Evolutionary conservation across 2,797 vertebrate species (phyloP), one percentile per base, ranked within the genome.

Genomic region (Alectoris magna): DNA sequence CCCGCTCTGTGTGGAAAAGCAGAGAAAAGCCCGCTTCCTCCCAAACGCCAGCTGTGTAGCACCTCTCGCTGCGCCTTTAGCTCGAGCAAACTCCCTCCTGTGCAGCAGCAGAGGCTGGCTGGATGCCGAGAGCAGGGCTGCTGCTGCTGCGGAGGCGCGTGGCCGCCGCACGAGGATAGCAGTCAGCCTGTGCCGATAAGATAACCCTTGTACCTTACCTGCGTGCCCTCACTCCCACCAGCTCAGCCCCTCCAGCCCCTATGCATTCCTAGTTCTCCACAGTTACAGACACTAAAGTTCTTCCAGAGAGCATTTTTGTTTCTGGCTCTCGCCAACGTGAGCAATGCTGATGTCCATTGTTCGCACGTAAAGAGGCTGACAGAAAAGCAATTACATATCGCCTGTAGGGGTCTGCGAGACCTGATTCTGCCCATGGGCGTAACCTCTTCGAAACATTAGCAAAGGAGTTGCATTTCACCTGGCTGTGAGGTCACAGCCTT

Each of bases 71-170:
- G 8, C 4, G 24, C 13, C 5, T 12, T 36, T 6, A 26, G 27
- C 36, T 51, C 23, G 39, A 11, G 34, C 5, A 4, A 8, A 19
- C 8, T 1, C 34, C 38, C 3, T 8, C 0, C 0, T 9, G 9
- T 5, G 14, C 3, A 2, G n/a, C 0, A 0, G 11, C 11, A 8
- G 41, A 16, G 12, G 17, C 4, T 10, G 15, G 7, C 11, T 1
- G 56, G 3, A 24, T 21, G 27, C 6, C 19, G 7, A 22, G 14
- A 4, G 6, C 51, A 29, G 15, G 15, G 38, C 34, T 34, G 49
- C 49, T 27, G 38, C 51, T 27, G 26, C 51, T 53, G 49, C 9
- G 14, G 24, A 51, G 49, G 26, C 14, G 15, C 26, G 26, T 53
- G 51, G 14, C 51, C 27, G 26, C 51, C 27, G 14, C 51, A 16